Percentiles rank a stretch among this genome's conserved stretches.
These are phyloP conservation scores for Salvelinus alpinus DNA, from an alignment of 2,113 vertebrate genomes.

Conservation along the genomic window DNA sequence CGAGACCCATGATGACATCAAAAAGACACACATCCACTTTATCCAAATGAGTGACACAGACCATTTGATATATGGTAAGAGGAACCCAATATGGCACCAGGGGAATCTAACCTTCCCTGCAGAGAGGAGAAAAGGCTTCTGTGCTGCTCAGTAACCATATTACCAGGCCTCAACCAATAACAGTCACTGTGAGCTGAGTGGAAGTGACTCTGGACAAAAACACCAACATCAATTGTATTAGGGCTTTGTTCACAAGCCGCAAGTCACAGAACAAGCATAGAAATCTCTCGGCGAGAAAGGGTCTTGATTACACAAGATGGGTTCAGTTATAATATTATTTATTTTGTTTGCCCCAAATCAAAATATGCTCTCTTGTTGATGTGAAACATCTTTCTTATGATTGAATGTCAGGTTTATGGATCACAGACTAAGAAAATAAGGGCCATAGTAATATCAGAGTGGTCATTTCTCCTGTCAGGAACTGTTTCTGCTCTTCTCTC, in stretches of 20 bases:
- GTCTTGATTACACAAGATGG: neutral
- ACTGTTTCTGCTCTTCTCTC: neutral
- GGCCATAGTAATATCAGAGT: neutral
- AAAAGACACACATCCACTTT: slow-evolving; percentile 30
- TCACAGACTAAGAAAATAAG: neutral
- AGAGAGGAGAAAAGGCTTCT: slow-evolving; percentile 15
- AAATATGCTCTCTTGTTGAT: slow-evolving; percentile 31
- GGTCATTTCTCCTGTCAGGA: neutral
- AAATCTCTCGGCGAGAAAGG: neutral
- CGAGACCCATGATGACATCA: slow-evolving; percentile 20
- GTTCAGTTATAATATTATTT: neutral
- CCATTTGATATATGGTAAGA: slow-evolving; percentile 30
- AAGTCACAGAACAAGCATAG: slow-evolving; percentile 1
- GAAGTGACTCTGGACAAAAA: slow-evolving; percentile 13
- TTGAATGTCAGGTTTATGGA: slow-evolving; percentile 29
- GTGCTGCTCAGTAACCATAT: slow-evolving; percentile 22
- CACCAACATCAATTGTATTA: slow-evolving; percentile 2
- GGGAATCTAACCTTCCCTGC: slow-evolving; percentile 22
- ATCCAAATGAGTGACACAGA: slow-evolving; percentile 37
- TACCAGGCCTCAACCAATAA: slow-evolving; percentile 14
- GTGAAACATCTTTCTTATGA: slow-evolving; percentile 47
- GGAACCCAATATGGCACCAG: slow-evolving; percentile 16
- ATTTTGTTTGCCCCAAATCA: slow-evolving; percentile 21
- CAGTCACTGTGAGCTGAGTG: slow-evolving; percentile 3
- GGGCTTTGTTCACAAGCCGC: neutral